phyloP scores from a whole-genome alignment of 2,797 vertebrate species.

The Orientallactaga sibirica region DNA sequence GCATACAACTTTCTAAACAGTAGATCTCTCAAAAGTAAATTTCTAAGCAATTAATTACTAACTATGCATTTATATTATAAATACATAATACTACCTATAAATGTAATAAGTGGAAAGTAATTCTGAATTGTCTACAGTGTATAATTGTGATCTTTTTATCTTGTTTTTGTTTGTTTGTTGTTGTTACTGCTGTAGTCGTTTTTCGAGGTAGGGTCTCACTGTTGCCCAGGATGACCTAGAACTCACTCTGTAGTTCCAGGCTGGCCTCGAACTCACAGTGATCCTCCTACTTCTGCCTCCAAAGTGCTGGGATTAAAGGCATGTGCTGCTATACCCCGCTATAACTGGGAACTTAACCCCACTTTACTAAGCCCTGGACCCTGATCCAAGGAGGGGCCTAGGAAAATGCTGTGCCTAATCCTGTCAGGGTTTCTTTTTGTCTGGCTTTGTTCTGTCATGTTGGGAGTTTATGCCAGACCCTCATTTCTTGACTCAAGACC shows the following conservation, averaged over 20 bases:
- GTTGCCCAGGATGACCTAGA: no score
- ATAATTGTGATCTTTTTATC: neutral
- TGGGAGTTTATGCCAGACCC: neutral
- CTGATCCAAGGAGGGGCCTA: neutral
- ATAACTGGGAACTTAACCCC: neutral
- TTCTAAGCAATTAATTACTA: neutral
- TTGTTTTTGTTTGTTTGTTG: no score
- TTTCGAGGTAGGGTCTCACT: no score
- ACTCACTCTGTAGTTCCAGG: no score
- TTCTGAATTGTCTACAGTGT: neutral
- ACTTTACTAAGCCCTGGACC: neutral
- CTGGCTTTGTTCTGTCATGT: neutral
- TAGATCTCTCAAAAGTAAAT: slow-evolving; percentile 24
- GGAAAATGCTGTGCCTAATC: neutral
- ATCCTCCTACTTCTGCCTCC: no score
- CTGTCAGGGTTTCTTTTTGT: neutral
- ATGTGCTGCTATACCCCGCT: no score
- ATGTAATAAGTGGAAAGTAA: neutral
- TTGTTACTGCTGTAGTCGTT: no score
- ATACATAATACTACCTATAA: neutral
- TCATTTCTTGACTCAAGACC: slow-evolving; percentile 14
- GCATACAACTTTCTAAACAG: slow-evolving; percentile 19
- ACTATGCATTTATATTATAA: no score
- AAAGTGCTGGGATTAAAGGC: no score
- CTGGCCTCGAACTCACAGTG: no score